Evolutionary conservation across 1,140 invertebrate species (phyloP).

Genomic region (Drosophila pectinifera): DNA sequence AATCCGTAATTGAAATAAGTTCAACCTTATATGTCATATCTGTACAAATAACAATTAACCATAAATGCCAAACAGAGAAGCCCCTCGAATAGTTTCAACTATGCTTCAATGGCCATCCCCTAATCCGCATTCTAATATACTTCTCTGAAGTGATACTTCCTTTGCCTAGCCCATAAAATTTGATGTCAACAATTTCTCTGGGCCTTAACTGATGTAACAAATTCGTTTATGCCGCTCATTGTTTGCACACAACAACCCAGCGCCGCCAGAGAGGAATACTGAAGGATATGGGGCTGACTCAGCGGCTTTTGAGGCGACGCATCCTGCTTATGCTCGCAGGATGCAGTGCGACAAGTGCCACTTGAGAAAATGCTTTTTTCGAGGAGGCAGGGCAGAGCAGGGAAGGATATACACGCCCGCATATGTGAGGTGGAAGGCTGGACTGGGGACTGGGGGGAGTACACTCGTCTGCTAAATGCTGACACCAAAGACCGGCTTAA

Average conservation of each 20-base stretch:
- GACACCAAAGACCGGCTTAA: conserved; percentile 76
- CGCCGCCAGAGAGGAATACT: conserved; percentile 6
- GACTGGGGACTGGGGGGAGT: conserved; percentile 2
- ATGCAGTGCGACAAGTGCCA: conserved; percentile 47
- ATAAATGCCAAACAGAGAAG: neutral
- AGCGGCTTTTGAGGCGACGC: conserved; percentile 35
- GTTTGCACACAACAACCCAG: conserved; percentile 40
- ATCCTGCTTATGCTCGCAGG: conserved; percentile 54
- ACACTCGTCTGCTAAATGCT: conserved; percentile 77
- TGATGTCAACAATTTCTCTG: conserved; percentile 44
- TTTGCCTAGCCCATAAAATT: conserved; percentile 29
- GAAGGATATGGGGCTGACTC: conserved; percentile 34
- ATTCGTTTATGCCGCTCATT: conserved; percentile 53
- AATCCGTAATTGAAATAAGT: neutral
- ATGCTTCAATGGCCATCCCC: neutral
- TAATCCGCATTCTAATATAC: conserved; percentile 21
- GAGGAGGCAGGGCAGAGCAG: conserved; percentile 2
- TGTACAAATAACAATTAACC: neutral
- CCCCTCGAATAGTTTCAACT: conserved; percentile 1
- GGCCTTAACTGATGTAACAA: conserved; percentile 53
- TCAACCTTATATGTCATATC: neutral
- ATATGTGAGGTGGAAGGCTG: conserved; percentile 13
- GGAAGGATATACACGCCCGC: conserved; percentile 11
- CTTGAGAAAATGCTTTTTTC: conserved; percentile 53
- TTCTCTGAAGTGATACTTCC: conserved; percentile 21